Evolutionary conservation across 2,113 vertebrate species (phyloP), one percentile per base, ranked within the genome.

Genomic region (Dolichallabes microphthalmus): DNA sequence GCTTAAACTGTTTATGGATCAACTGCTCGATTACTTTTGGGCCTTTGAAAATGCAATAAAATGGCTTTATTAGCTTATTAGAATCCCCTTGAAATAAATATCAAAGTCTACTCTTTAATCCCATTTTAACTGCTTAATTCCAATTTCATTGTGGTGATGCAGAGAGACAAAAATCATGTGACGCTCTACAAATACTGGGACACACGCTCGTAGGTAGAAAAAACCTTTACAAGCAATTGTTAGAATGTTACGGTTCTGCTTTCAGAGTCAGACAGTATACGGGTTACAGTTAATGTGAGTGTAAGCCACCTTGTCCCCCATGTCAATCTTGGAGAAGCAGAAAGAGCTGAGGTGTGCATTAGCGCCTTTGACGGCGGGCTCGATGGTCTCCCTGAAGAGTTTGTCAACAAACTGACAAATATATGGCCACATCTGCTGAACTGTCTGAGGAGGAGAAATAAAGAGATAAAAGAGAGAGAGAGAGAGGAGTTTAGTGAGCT

Each of bases 361-460:
- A 45, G 97, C 97, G n/a, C 94, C 95, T 92, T 95, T 94, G 63
- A 99, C 96, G 1, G 97, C 96, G 9, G 98, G 98, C 88, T 98
- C 97, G 90, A 99, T 98, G 68, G 97, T 98, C 85, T 99, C 98
- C 80, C 96, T 93, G 90, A 99, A 98, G 83, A 99, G 91, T 87
- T 99, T 99, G 91, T 98, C 98, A 90, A 98, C 95, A 89, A 99
- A 99, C 78, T 99, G 98, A 86, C 96, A 97, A 92, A 99, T 97
- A 89, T 97, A 99, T 63, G 98, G 98, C 98, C 97, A 99, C 97
- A 99, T 97, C 90, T 99, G 97, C 85, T 98, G 98, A 81, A 99
- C 97, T 63, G 97, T 98, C 98, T 99, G 86, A 91, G 73, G 30
- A 35, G 35, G 19, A 58, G 5, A 11, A 39, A 82, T 22, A 30